Conservation (phyloP, 2,888 invertebrate genomes). For the Ennomos fuscantarius region DNA sequence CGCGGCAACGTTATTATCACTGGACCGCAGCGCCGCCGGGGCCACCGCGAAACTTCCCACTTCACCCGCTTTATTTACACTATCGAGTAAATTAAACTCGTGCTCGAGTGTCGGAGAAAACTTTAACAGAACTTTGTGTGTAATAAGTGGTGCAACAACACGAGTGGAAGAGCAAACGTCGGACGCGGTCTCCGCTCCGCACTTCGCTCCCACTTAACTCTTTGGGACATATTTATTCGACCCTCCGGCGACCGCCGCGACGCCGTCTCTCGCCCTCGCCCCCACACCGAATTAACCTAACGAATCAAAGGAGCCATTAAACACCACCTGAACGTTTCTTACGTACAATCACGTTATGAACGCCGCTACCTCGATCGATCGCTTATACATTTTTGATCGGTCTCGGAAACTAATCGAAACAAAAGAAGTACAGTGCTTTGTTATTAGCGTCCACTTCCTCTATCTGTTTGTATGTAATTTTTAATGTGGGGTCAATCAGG, state of each 20-base stretch:
- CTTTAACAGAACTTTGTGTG: constrained; percentile 85
- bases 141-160: constrained; percentile 86
- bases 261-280: constrained; percentile 62
- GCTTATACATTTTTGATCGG: constrained; percentile 74
- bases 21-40: constrained; percentile 75
- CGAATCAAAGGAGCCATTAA: constrained; percentile 79
- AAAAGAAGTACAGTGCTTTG: constrained; percentile 67
- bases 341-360: constrained; percentile 72
- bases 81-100: constrained; percentile 86
- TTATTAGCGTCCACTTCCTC: constrained; percentile 69
- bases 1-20: constrained; percentile 81
- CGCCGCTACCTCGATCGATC: constrained; percentile 69
- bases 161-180: constrained; percentile 85
- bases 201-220: constrained; percentile 84
- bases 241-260: constrained; percentile 81
- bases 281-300: constrained; percentile 79
- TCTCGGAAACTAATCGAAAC: constrained; percentile 73
- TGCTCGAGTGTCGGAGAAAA: constrained; percentile 83
- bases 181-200: constrained; percentile 81
- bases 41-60: constrained; percentile 80
- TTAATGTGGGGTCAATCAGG: constrained; percentile 85
- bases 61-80: constrained; percentile 85
- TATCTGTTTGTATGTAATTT: constrained; percentile 82
- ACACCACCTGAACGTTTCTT: constrained; percentile 62
- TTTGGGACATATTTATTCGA: constrained; percentile 86